phyloP scores from a whole-genome alignment of 2,113 vertebrate species.

The Empidonax alnorum region DNA sequence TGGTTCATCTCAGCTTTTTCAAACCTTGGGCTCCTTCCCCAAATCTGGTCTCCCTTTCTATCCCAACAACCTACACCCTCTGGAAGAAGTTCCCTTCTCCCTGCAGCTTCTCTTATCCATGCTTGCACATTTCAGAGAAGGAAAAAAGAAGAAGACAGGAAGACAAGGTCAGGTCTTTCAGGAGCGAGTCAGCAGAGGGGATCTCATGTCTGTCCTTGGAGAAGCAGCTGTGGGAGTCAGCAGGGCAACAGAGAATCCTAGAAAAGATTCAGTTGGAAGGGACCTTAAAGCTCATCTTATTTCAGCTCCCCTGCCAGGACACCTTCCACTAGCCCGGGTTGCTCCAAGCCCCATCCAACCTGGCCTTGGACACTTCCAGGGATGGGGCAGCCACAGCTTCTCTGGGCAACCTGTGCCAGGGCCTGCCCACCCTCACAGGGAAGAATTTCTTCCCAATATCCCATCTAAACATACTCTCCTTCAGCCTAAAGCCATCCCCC shows the following conservation, averaged over 20 bases:
- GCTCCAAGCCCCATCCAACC: background rate
- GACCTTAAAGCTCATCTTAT: background rate
- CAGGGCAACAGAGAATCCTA: background rate
- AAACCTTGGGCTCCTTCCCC: background rate
- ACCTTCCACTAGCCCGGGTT: rapidly evolving
- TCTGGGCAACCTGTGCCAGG: background rate
- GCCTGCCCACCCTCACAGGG: rapidly evolving
- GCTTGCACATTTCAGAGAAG: background rate
- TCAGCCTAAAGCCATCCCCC: background rate
- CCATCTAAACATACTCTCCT: background rate
- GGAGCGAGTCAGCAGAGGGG: background rate
- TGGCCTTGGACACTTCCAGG: background rate
- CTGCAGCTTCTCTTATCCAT: background rate
- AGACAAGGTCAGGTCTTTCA: background rate
- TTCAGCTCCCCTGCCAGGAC: background rate
- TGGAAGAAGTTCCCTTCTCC: background rate
- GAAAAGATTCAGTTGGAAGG: background rate
- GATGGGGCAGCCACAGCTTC: background rate
- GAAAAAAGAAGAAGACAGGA: background rate
- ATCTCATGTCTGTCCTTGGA: background rate
- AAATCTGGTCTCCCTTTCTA: background rate
- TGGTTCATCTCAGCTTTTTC: background rate
- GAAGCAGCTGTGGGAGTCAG: background rate
- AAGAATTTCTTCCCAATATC: background rate
- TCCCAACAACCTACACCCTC: background rate